Base-by-base conservation (phyloP, 1,140 invertebrate genomes). In the Zaprionus ornatus region DNA sequence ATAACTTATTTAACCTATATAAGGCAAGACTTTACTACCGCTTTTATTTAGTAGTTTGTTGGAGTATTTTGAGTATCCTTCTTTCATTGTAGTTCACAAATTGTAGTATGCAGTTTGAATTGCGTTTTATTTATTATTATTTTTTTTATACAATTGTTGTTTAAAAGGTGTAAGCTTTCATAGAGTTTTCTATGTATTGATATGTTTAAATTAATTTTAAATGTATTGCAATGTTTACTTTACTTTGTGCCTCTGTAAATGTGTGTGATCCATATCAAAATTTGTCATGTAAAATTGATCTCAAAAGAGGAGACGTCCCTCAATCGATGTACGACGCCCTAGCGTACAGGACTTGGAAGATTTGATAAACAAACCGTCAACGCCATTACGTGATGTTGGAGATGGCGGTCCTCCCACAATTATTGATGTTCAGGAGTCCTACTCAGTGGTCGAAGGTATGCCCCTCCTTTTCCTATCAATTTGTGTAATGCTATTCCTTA, bases 261-360 rank as follows among this genome's bases (percentile, higher is more conserved):
- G 25, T 82, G n/a, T 81, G 45, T 84, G 29, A 29, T 50, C 21
- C 42, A 55, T 42, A 40, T 59, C 45, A 50, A 21, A 23, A 19
- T 48, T 21, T 40, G 37, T 40, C 37, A 15, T 40, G 13, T 54
- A 19, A 37, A 19, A 45, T 68, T 66, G 67, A 32, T 40, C 54
- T 67, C 59, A 69, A 90, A 93, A 98, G 97, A 95, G 96, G 90
- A 95, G 97, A 93, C 95, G 97, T 93, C 96, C 97, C 80, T 98
- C 97, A 78, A 95, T 96, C 71, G 97, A 98, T 93, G 94, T 96
- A 10, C 95, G 97, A 90, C 94, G 97, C 83, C 97, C 96, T 61
- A 98, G 97, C 91, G 95, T 98, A 79, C 96, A 97, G 84, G 97
- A 98, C 93, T 94, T 98, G 74, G 97, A 98, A 93, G 97, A 97